Base-by-base conservation (phyloP, 2,113 vertebrate genomes). In the Ceyx melanurus region DNA sequence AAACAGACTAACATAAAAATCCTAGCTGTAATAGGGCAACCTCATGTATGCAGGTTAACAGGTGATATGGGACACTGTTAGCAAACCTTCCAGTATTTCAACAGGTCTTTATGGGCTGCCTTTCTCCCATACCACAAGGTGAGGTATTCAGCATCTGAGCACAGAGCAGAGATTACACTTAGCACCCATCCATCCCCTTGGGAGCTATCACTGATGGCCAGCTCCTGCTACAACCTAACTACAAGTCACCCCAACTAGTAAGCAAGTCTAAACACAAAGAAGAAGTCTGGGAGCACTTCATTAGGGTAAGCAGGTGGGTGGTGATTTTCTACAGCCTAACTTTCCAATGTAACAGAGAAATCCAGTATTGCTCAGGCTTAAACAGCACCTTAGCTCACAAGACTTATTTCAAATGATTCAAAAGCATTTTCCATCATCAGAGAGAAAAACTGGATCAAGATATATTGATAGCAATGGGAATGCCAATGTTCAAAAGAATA, bases 381-480 rank as follows among this genome's bases (percentile, higher is more conserved):
- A 46, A 64, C 33, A 2, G 8, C 13, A 26, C 10, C 1, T 0
- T 37, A 35, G 1, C 5, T 48, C 37, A 2, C 29, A 48, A 45
- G 35, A 56, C n/a, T 72, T 53, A 42, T 3, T 58, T 57, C n/a
- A 60, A 46, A 61, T 3, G 1, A 79, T 43, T 58, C 50, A 54
- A 56, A 82, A 51, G 31, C 57, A 86, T 57, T 62, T 85, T 78
- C 71, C 18, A 79, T 26, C 31, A 54, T 10, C 18, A 76, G 28
- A 22, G 58, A 91, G 54, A 76, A 92, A 91, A 90, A 72, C 0
- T 26, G 2, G 50, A 62, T 61, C 10, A 48, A 72, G 66, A 82
- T 15, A 15, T 48, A 74, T 9, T 40, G 43, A 76, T 1, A 87
- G 56, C 46, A 35, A 90, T 29, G 10, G 21, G 46, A 89, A 91